Base-by-base conservation (phyloP, 2,113 vertebrate species). In the Ibidorhyncha struthersii region DNA sequence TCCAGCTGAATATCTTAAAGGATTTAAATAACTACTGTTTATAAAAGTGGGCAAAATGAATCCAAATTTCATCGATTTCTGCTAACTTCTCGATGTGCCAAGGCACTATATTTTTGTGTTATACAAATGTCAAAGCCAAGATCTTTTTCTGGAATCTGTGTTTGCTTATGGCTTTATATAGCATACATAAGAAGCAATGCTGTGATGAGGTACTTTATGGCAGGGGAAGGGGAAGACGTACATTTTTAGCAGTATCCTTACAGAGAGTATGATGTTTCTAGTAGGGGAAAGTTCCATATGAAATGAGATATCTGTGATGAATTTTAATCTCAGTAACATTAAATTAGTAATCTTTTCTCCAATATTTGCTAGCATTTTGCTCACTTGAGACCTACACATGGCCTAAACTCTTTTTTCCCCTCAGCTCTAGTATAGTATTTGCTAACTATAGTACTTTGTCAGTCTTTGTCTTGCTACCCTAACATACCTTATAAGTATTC, bases 21-120 rank as follows among this genome's bases (percentile, higher is more conserved):
- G 73, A 91, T 93, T 96, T 85, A 91, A 94, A 91, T 87, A 96
- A 76, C 81, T 70, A 21, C 34, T 73, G 49, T 90, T 96, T 94
- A 69, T 90, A 77, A 87, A 76, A 82, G 26, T 82, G 41, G 49
- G 56, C 18, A 95, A 91, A 95, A 79, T 65, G 8, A 94, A 97
- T 94, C 53, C 18, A 87, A 87, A 82, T 79, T 95, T 79, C 49
- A 69, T 78, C 14, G 1, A 40, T 93, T 95, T 92, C 67, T 91
- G 52, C 80, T 93, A 94, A 65, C 52, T 93, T 82, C 77, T 96
- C 22, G 69, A 16, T 19, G 26, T 85, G 71, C 36, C 53, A 90
- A 96, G 38, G 70, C 43, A 34, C 73, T 76, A 61, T 92, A 96
- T 95, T 96, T 96, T 93, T 69, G 40, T 82, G 27, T 91, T 87